Conservation (phyloP, 2,113 vertebrate species). For the Forbesichthys papilliferus region DNA sequence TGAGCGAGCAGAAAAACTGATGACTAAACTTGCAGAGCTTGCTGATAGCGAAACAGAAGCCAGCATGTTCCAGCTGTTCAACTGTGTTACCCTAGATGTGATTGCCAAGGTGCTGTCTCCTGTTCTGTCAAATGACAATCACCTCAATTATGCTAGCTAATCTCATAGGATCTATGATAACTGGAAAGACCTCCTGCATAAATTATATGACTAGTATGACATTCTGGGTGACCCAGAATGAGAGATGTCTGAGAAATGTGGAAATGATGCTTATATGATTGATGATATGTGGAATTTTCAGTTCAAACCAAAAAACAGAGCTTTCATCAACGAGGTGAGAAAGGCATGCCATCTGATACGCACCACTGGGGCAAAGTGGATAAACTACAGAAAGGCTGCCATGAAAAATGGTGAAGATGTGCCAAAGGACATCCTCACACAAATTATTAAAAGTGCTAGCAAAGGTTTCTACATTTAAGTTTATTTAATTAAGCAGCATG, state of each 20-base stretch:
- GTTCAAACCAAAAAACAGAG: constrained; percentile 77
- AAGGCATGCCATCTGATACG: constrained; percentile 80
- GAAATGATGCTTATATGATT: too few relatives aligned
- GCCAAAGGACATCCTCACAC: constrained; percentile 85
- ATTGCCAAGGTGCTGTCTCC: constrained; percentile 62
- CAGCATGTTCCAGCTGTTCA: constrained; percentile 62
- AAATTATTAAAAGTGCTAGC: constrained; percentile 83
- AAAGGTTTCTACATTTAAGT: constrained; percentile 31
- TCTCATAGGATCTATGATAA: too few relatives aligned
- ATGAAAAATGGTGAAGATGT: constrained; percentile 77
- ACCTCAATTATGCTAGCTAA: too few relatives aligned
- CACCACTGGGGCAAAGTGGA: constrained; percentile 80
- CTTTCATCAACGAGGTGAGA: constrained; percentile 75
- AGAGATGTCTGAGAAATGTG: too few relatives aligned
- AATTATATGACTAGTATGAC: too few relatives aligned
- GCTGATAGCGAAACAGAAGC: constrained; percentile 52
- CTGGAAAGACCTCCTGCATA: too few relatives aligned
- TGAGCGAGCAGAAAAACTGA: constrained; percentile 68
- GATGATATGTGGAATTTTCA: constrained; percentile 30
- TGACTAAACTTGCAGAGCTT: constrained; percentile 55
- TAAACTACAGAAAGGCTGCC: constrained; percentile 77
- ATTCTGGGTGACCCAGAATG: too few relatives aligned
- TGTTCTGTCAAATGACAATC: background rate
- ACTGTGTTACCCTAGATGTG: constrained; percentile 71
- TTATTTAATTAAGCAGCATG: too few relatives aligned